Conservation (phyloP, 1,140 invertebrate species). For the Ganaspis sp. region DNA sequence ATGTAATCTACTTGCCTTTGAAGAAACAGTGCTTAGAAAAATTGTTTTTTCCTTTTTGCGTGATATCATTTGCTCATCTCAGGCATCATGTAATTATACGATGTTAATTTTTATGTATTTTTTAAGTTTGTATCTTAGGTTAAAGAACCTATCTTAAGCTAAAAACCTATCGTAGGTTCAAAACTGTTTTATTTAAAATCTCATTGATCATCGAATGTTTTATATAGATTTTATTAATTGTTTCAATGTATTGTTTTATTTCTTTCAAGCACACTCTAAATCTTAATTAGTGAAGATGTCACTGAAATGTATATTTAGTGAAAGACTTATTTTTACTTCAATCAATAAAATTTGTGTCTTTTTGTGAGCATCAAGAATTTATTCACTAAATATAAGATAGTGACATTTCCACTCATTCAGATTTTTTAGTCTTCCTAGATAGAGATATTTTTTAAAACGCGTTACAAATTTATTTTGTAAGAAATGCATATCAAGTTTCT, state of each 20-base stretch:
- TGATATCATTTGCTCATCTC: conserved; percentile 22
- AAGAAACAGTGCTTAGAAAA: not conserved
- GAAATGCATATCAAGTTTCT: not conserved
- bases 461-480: not conserved
- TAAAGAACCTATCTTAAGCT: too few species aligned
- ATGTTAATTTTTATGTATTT: conserved; percentile 30
- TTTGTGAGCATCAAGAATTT: too few species aligned
- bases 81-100: conserved; percentile 19
- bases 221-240: not conserved
- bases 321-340: too few species aligned
- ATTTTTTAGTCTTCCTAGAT: not conserved
- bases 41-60: not conserved
- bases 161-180: too few species aligned
- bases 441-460: not conserved
- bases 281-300: too few species aligned
- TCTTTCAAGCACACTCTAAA: too few species aligned
- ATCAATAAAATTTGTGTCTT: too few species aligned
- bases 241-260: not conserved
- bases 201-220: not conserved
- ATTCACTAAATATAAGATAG: too few species aligned
- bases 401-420: too few species aligned
- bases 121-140: conserved; percentile 2
- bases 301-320: too few species aligned
- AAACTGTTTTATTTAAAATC: not conserved
- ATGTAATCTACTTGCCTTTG: not conserved